Conservation (phyloP, 92 coral and sea anemone genomes). For the Phenganax subtilis region DNA sequence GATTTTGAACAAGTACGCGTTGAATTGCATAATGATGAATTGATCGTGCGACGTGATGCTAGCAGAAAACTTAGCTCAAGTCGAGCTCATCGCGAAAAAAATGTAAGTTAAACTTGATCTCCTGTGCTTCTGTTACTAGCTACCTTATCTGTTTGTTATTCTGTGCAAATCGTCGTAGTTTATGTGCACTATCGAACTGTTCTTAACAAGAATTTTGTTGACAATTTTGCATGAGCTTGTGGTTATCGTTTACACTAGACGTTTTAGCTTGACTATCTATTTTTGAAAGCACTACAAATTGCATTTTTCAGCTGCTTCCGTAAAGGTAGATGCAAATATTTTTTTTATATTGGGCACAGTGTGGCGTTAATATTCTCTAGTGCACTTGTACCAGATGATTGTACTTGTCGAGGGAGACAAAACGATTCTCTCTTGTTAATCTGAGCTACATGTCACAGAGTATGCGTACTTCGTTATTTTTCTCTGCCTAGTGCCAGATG, state of each 20-base stretch:
- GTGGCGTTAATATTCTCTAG: too few relatives aligned
- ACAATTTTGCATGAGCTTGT: too few relatives aligned
- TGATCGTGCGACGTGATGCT: conserved; percentile 27
- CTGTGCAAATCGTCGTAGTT: neutral
- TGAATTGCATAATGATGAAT: conserved; percentile 28
- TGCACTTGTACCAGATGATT: neutral
- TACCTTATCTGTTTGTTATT: neutral
- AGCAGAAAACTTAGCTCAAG: conserved; percentile 19
- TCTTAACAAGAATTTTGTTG: neutral
- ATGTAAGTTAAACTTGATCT: conserved; percentile 5
- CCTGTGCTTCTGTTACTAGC: neutral
- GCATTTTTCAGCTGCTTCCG: too few relatives aligned
- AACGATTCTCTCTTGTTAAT: too few relatives aligned
- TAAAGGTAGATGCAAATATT: too few relatives aligned
- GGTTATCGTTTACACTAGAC: neutral
- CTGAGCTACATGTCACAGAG: too few relatives aligned
- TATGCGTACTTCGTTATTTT: too few relatives aligned
- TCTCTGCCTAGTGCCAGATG: too few relatives aligned
- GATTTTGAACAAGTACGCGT: conserved; percentile 41
- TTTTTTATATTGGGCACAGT: too few relatives aligned
- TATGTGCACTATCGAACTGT: neutral
- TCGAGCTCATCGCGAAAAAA: conserved; percentile 19
- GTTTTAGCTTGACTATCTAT: too few relatives aligned
- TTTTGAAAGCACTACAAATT: too few relatives aligned
- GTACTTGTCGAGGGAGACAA: too few relatives aligned